Evolutionary conservation across 1,140 invertebrate genomes (phyloP), one percentile per base, ranked within the genome.

Genomic region (Achatina immaculata): DNA sequence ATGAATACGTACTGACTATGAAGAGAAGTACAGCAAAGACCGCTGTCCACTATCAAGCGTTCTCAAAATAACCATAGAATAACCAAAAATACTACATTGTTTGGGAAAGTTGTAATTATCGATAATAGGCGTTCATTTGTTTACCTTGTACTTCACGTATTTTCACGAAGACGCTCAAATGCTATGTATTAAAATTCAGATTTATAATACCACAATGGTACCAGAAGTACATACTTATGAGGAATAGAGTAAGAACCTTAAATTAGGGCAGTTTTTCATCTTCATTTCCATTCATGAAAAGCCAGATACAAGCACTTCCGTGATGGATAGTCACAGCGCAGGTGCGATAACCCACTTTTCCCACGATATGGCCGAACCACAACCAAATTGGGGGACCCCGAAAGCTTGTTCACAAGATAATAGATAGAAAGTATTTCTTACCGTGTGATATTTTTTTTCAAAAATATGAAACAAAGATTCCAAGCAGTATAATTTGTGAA

Each of bases 361-460:
- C 40, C 55, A 51, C 36, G 28, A 43, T 75, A 40, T 31, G 24
- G 79, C 71, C 24, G 38, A 48, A 51, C 62, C 14, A 42, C 40
- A 43, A 21, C 16, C 51, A 73, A 81, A 80, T 80, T 51, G 58
- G 28, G 55, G 11, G 43, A 55, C 48, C 51, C 55, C 71, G 45
- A 45, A 19, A 51, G 62, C 38, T 34, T 34, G 34, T 34, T 14
- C 73, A 34, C 11, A 48, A 42, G 34, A 3, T 43, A 43, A 31
- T 58, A 62, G 40, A 58, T 42, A 68, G 28, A 66, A 72, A 66
- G 55, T 24, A 43, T 80, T 31, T 31, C 84, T 84, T 83, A 85
- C 83, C 83, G 82, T 86, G 65, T n/a, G n/a, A n/a, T n/a, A 83
- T 81, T 83, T 82, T 58, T 82, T 34, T 82, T 34, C 55, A 80